Conservation (phyloP, 2,113 vertebrate species). For the Platysternon megacephalum region DNA sequence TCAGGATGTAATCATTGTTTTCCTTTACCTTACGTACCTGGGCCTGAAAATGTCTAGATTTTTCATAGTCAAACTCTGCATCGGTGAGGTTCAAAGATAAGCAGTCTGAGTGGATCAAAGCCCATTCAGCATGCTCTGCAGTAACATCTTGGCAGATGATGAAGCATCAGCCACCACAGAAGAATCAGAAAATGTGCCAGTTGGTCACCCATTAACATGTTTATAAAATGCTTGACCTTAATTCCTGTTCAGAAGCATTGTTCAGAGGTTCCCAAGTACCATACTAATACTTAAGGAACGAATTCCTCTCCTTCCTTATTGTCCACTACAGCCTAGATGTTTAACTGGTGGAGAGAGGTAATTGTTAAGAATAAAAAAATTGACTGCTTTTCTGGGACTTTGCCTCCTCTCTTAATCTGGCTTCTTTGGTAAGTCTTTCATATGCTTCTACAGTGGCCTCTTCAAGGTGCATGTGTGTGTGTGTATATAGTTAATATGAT, state of each 20-base stretch:
- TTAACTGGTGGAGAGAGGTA: background rate
- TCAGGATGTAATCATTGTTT: background rate
- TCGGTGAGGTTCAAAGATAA: background rate
- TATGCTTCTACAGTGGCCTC: background rate
- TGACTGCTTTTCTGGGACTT: background rate
- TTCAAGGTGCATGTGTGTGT: background rate
- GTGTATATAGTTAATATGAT: fast-evolving
- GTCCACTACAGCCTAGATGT: background rate
- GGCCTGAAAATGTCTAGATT: background rate
- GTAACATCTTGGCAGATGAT: background rate
- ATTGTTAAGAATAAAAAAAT: background rate
- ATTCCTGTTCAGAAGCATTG: background rate
- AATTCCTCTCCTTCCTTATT: background rate
- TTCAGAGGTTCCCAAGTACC: background rate
- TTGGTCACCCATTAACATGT: background rate
- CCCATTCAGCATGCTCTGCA: background rate
- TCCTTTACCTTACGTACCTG: background rate
- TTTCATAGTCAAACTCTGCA: background rate
- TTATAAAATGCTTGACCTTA: background rate
- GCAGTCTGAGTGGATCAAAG: background rate
- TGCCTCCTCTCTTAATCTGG: background rate
- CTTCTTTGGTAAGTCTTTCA: background rate
- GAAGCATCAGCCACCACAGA: background rate
- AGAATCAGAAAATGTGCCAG: background rate
- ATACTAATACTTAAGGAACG: background rate